These are phyloP conservation scores for Heterodera schachtii DNA, from an alignment of 1,140 invertebrate species.

Conservation along the genomic window DNA sequence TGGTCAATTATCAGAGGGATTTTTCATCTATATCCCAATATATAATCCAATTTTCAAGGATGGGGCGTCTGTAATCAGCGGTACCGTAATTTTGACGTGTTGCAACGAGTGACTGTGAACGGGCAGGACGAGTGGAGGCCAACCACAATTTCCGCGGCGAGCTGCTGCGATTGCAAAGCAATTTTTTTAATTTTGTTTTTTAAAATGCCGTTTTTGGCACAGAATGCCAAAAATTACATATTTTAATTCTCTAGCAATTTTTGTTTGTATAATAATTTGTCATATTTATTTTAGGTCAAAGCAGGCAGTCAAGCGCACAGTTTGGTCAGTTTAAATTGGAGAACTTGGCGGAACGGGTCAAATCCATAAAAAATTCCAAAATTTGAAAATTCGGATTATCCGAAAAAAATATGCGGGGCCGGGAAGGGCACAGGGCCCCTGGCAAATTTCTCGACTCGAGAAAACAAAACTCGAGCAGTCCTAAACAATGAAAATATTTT, in stretches of 20 bases:
- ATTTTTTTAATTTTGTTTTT: not conserved
- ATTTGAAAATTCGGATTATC: too few relatives aligned
- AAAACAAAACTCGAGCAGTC: too few relatives aligned
- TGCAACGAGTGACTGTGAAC: constrained; percentile 34
- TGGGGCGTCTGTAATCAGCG: constrained; percentile 45
- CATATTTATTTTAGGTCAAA: constrained; percentile 30
- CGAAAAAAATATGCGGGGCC: too few relatives aligned
- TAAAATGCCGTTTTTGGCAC: too few relatives aligned
- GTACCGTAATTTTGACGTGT: constrained; percentile 49
- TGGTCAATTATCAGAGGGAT: constrained; percentile 13
- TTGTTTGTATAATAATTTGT: not conserved
- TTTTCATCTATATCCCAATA: not conserved
- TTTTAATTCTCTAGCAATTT: too few relatives aligned
- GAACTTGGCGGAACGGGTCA: too few relatives aligned
- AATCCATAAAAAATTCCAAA: too few relatives aligned
- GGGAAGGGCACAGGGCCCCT: too few relatives aligned
- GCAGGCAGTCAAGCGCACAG: constrained; percentile 47
- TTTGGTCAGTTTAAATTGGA: constrained; percentile 20
- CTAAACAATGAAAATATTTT: too few relatives aligned
- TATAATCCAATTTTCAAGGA: not conserved
- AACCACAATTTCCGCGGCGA: constrained; percentile 47
- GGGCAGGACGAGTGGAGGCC: constrained; percentile 46
- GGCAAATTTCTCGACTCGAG: too few relatives aligned
- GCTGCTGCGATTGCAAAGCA: constrained; percentile 49
- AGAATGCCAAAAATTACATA: too few relatives aligned